These are phyloP conservation scores for Meghimatium bilineatum DNA, from an alignment of 2,888 invertebrate species.

Conservation along the genomic window DNA sequence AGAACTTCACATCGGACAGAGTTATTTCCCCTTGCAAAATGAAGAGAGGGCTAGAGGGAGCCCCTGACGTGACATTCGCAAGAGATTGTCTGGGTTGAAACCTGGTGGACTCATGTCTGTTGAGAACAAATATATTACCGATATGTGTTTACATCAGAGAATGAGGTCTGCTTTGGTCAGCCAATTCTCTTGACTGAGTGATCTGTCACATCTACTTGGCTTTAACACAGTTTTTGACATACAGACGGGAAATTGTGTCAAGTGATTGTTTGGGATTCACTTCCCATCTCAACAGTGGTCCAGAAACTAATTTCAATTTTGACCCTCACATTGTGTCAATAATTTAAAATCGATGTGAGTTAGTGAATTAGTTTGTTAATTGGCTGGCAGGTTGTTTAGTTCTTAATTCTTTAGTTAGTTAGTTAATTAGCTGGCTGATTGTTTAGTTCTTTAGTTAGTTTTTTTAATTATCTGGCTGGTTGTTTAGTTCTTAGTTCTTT, in stretches of 20 bases:
- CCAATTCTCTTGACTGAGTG: conserved; percentile 13
- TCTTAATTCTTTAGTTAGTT: no score
- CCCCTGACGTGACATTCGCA: conserved; percentile 36
- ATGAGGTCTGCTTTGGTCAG: conserved; percentile 30
- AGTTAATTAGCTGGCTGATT: no score
- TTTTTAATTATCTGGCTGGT: no score
- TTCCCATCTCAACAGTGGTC: neutral
- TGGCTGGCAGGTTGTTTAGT: no score
- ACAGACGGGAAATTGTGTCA: conserved; percentile 14
- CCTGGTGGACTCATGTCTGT: neutral
- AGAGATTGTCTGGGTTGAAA: conserved; percentile 19
- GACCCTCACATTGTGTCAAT: neutral
- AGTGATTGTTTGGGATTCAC: neutral
- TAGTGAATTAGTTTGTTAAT: no score
- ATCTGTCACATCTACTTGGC: conserved; percentile 22
- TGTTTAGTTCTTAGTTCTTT: no score
- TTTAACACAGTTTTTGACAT: conserved; percentile 21
- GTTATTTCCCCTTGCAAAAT: conserved; percentile 32
- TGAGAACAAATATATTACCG: conserved; percentile 32
- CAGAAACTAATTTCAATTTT: no score
- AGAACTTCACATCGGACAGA: conserved; percentile 43
- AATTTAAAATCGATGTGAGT: neutral
- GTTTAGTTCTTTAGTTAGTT: no score
- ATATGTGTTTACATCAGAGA: conserved; percentile 27
- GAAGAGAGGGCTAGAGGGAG: conserved; percentile 27